A percentile compares a stretch with the other conserved stretches of the same genome.
phyloP scores from a whole-genome alignment of 2,888 invertebrate genomes.

The Elysia crispata region DNA sequence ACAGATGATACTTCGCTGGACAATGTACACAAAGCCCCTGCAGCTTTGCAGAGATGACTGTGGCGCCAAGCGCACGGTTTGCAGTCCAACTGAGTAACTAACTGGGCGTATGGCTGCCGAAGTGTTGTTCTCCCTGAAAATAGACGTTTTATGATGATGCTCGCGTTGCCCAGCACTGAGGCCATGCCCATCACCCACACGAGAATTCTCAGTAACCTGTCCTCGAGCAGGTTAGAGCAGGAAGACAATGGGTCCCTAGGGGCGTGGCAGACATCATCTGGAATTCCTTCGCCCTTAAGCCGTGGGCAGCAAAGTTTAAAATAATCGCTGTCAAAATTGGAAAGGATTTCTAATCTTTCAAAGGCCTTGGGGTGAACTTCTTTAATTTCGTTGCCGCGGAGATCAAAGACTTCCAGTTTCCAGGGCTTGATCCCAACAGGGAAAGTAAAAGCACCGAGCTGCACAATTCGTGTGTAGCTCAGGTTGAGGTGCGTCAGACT shows the following conservation, averaged over 20 bases:
- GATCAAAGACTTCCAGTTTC: neutral
- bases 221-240: constrained; percentile 19
- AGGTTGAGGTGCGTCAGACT: constrained; percentile 18
- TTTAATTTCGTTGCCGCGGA: constrained; percentile 2
- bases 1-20: constrained; percentile 70
- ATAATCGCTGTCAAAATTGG: neutral
- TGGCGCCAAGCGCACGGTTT: constrained; percentile 69
- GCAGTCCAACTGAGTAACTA: constrained; percentile 69
- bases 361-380: constrained; percentile 3
- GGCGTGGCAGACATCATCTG: neutral
- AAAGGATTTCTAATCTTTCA: neutral
- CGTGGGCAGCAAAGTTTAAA: constrained; percentile 46
- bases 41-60: constrained; percentile 73
- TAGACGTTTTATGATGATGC: constrained; percentile 50
- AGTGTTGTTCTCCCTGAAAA: constrained; percentile 58
- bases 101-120: constrained; percentile 52
- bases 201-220: constrained; percentile 52
- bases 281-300: constrained; percentile 28
- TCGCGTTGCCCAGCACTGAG: constrained; percentile 55
- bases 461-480: neutral
- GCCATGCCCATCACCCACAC: constrained; percentile 57
- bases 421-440: neutral
- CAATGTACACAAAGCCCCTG: constrained; percentile 77
- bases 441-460: neutral
- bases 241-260: constrained; percentile 38